phyloP scores from a whole-genome alignment of 2,797 vertebrate genomes.

The Craterocephalus amniculus region DNA sequence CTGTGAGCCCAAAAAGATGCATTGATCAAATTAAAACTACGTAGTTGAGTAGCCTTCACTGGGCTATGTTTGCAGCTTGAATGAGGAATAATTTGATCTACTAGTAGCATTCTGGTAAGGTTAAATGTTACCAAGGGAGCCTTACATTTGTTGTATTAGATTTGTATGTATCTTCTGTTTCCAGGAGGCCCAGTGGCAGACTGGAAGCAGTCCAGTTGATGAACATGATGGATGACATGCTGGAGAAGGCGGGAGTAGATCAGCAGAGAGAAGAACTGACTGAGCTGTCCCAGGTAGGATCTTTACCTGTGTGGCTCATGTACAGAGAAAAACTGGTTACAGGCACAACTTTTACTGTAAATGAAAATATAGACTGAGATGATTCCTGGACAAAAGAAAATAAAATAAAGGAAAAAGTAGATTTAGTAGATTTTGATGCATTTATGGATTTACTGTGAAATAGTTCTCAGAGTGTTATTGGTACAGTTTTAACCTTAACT shows the following conservation, averaged over 20 bases:
- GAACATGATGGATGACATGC: constrained; percentile 89
- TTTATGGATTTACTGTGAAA: background rate
- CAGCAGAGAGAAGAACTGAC: constrained; percentile 76
- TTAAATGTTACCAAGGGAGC: background rate
- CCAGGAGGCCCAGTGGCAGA: constrained; percentile 89
- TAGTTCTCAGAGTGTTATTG: background rate
- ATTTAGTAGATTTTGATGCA: too few relatives aligned
- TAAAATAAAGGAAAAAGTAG: too few relatives aligned
- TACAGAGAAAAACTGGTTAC: background rate
- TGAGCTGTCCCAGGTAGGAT: constrained; percentile 85
- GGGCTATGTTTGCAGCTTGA: background rate
- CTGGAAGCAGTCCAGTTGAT: constrained; percentile 87
- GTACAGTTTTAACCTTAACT: background rate
- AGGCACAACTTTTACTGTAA: background rate
- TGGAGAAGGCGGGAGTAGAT: constrained; percentile 87
- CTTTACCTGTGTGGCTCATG: background rate
- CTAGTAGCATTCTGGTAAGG: background rate
- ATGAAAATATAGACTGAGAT: background rate
- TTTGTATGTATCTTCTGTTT: constrained; percentile 6
- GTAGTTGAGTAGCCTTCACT: background rate
- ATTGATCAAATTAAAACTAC: constrained; percentile 3
- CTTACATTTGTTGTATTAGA: background rate
- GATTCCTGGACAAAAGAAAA: too few relatives aligned
- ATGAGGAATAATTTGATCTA: background rate
- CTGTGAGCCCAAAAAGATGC: constrained; percentile 80